phyloP scores from a whole-genome alignment of 1,140 invertebrate species.

The Samia ricini region DNA sequence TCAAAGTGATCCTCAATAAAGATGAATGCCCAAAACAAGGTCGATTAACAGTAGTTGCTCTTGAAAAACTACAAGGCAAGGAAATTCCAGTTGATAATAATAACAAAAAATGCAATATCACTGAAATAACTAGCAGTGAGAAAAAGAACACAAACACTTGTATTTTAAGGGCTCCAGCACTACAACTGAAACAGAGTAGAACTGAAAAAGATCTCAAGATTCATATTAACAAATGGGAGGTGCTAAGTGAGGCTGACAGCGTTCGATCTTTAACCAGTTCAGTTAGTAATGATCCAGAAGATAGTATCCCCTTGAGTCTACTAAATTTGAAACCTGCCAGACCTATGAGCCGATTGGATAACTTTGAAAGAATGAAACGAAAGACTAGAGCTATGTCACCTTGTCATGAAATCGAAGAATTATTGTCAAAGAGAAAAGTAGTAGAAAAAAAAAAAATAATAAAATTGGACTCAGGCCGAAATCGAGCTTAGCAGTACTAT shows the following conservation, averaged over 20 bases:
- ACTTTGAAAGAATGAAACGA: conserved; percentile 67
- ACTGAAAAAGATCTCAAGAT: conserved; percentile 62
- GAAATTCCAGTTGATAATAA: conserved; percentile 40
- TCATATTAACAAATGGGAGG: conserved; percentile 77
- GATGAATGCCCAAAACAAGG: conserved; percentile 74
- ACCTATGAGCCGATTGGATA: conserved; percentile 54
- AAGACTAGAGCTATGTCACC: conserved; percentile 75
- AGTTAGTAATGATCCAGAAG: conserved; percentile 72
- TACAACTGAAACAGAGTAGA: conserved; percentile 65
- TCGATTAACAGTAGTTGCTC: conserved; percentile 77
- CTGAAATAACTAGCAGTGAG: conserved; percentile 29
- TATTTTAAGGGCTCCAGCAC: conserved; percentile 59
- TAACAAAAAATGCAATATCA: conserved; percentile 28
- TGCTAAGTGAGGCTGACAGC: conserved; percentile 79
- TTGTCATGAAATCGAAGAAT: conserved; percentile 72
- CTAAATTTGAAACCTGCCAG: conserved; percentile 65
- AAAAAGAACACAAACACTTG: conserved; percentile 49
- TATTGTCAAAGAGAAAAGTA: conserved; percentile 67
- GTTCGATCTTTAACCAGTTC: conserved; percentile 74
- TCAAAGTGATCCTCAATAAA: conserved; percentile 72
- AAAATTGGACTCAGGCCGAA: conserved; percentile 65
- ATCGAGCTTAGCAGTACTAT: conserved; percentile 64
- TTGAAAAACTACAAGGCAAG: conserved; percentile 79
- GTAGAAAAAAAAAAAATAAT: conserved; percentile 58
- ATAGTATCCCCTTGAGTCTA: conserved; percentile 73